Evolutionary conservation across 2,797 vertebrate species (phyloP).

Genomic region (Pipistrellus pipistrellus): DNA sequence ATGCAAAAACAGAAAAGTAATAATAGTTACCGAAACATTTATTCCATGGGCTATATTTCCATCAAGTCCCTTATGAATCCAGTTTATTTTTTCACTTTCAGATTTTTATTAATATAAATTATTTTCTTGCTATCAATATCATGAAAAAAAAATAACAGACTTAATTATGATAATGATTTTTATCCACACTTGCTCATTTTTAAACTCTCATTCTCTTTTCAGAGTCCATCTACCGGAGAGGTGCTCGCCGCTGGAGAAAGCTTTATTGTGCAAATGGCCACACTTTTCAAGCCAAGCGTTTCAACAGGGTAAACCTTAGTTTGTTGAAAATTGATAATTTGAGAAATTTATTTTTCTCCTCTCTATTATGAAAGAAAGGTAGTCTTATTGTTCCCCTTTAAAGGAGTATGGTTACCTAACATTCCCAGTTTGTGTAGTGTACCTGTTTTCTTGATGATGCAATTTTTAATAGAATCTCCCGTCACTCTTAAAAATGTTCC

Average conservation of each 20-base stretch:
- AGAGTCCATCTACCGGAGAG: constrained; percentile 99
- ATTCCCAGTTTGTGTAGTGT: neutral
- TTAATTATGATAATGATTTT: constrained; percentile 57
- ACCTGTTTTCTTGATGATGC: neutral
- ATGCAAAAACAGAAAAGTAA: neutral
- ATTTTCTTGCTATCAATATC: neutral
- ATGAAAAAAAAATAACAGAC: constrained; percentile 18
- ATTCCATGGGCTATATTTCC: neutral
- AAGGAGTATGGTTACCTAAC: neutral
- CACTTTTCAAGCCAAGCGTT: constrained; percentile 98
- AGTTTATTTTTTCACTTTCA: neutral
- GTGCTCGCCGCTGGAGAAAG: constrained; percentile 98
- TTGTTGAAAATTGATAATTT: constrained; percentile 74
- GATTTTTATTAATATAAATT: neutral
- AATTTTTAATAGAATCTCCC: constrained; percentile 21
- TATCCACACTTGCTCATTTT: constrained; percentile 71
- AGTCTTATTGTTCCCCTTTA: constrained; percentile 22
- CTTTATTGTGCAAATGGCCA: constrained; percentile 98
- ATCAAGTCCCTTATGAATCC: neutral
- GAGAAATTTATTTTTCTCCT: neutral
- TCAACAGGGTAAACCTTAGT: constrained; percentile 94
- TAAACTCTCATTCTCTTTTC: constrained; percentile 72
- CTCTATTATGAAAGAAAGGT: neutral
- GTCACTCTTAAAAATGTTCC: constrained; percentile 18
- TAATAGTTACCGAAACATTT: neutral